phyloP scores from a whole-genome alignment of 2,888 invertebrate genomes.

The Dynastes tityus region DNA sequence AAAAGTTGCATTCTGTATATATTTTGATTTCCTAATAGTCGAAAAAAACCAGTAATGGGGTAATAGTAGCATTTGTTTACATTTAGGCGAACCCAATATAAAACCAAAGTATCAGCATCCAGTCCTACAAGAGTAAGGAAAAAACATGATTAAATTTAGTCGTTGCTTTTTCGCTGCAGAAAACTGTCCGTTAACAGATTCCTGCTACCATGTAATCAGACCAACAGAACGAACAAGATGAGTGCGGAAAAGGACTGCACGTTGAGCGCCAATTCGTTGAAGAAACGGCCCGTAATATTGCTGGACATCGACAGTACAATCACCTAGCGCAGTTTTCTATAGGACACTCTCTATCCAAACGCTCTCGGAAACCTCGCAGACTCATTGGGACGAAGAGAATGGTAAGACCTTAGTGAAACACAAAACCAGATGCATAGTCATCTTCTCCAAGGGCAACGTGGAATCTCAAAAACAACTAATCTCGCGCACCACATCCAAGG shows the following conservation, averaged over 20 bases:
- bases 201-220: conserved; percentile 45
- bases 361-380: too few species aligned
- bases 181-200: conserved; percentile 45
- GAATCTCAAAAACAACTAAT: conserved; percentile 93
- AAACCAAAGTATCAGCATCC: too few species aligned
- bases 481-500: conserved; percentile 82
- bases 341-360: conserved; percentile 69
- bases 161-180: conserved; percentile 13
- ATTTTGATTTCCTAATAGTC: too few species aligned
- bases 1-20: too few species aligned
- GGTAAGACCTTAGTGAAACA: too few species aligned
- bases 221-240: conserved; percentile 57
- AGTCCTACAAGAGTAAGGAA: too few species aligned
- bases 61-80: too few species aligned
- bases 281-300: conserved; percentile 77
- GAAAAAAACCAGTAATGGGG: too few species aligned
- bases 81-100: too few species aligned
- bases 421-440: conserved; percentile 79
- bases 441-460: conserved; percentile 94
- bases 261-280: conserved; percentile 60
- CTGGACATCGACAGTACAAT: conserved; percentile 93
- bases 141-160: too few species aligned
- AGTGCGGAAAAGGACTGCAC: conserved; percentile 62
- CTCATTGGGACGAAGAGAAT: too few species aligned
- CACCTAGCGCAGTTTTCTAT: conserved; percentile 89